phyloP scores from a whole-genome alignment of 2,797 vertebrate species.

The Eupleurogrammus muticus region DNA sequence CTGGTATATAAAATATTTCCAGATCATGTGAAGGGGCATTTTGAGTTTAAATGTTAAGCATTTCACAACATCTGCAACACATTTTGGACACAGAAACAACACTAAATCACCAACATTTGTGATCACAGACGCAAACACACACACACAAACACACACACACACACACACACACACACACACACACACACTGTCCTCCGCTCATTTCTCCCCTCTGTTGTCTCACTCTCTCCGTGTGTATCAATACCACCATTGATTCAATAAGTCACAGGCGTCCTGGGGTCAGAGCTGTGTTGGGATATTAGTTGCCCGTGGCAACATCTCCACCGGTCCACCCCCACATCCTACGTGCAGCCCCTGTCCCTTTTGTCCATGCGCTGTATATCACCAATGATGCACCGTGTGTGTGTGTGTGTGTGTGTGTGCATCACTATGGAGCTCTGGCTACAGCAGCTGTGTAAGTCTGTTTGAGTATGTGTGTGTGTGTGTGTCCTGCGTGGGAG shows the following conservation, averaged over 20 bases:
- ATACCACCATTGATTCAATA: slow-evolving; percentile 77
- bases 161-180: slow-evolving; percentile 23
- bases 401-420: slow-evolving; percentile 55
- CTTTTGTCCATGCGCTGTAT: slow-evolving; percentile 66
- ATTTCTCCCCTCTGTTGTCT: slow-evolving; percentile 56
- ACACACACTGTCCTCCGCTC: slow-evolving; percentile 23
- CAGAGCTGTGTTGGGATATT: slow-evolving; percentile 78
- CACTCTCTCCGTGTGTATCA: slow-evolving; percentile 74
- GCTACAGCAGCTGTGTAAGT: slow-evolving; percentile 37
- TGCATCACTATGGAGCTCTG: slow-evolving; percentile 47
- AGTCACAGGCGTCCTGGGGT: slow-evolving; percentile 66
- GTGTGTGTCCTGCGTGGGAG: slow-evolving; percentile 71
- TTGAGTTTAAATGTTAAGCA: not conserved
- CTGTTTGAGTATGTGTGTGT: slow-evolving; percentile 28
- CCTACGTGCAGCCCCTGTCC: slow-evolving; percentile 52
- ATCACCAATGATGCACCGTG: slow-evolving; percentile 45
- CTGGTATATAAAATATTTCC: no score
- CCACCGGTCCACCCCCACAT: slow-evolving; percentile 68
- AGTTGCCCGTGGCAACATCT: slow-evolving; percentile 76
- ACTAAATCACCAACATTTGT: slow-evolving; percentile 6
- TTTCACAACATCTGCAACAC: not conserved
- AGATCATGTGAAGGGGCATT: not conserved
- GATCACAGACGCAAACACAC: slow-evolving; percentile 11
- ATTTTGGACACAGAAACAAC: not conserved
- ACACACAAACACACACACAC: slow-evolving; percentile 14